Percentiles rank a stretch among this genome's conserved stretches.
Conservation (phyloP, 2,797 vertebrate genomes). For the Acridotheres tristis region DNA sequence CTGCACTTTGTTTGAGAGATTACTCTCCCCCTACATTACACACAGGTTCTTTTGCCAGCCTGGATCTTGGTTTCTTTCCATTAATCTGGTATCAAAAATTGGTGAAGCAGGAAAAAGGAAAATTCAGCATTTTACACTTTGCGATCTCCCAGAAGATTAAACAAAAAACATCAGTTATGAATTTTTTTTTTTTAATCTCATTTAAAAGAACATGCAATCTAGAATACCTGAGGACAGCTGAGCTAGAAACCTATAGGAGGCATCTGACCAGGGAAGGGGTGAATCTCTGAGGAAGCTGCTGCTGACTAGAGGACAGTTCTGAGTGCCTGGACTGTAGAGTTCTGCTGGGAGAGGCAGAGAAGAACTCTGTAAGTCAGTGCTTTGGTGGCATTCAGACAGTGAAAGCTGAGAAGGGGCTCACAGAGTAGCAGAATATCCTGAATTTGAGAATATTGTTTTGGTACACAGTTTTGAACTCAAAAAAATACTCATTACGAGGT, state of each 20-base stretch:
- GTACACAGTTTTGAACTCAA: neutral
- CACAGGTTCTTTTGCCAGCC: neutral
- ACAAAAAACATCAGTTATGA: neutral
- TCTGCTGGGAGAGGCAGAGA: slow-evolving; percentile 60
- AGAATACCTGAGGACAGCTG: slow-evolving; percentile 47
- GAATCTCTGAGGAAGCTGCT: slow-evolving; percentile 40
- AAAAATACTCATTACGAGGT: neutral
- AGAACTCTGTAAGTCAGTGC: neutral
- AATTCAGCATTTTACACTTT: neutral
- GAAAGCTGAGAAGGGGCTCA: neutral
- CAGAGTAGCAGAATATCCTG: neutral
- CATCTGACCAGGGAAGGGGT: slow-evolving; percentile 26
- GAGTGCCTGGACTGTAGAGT: slow-evolving; percentile 22
- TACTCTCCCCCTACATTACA: neutral
- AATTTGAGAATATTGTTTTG: neutral
- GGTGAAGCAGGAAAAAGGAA: neutral
- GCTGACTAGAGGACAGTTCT: slow-evolving; percentile 40
- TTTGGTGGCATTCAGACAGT: neutral
- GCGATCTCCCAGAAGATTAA: neutral
- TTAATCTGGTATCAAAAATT: neutral
- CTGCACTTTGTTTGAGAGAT: neutral
- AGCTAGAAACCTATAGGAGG: slow-evolving; percentile 37
- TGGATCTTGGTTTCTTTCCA: neutral
- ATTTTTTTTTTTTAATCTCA: too few relatives aligned
- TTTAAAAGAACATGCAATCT: slow-evolving; percentile 6